Evolutionary conservation across 1,140 invertebrate species (phyloP).

Genomic region (Druon quercuslanigerum): DNA sequence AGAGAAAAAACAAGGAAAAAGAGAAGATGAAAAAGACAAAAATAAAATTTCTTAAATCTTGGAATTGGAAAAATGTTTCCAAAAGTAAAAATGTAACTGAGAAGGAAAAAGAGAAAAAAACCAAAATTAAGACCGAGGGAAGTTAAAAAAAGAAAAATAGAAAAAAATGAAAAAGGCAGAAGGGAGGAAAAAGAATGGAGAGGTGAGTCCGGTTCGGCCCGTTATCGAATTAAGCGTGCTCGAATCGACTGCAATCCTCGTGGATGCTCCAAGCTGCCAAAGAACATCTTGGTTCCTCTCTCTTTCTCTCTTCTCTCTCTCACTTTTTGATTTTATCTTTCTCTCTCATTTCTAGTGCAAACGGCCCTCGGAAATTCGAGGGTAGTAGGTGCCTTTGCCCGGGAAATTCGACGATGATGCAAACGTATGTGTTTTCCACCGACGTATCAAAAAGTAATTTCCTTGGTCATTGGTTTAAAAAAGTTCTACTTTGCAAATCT

Average conservation of each 20-base stretch:
- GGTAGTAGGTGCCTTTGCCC: conserved; percentile 5
- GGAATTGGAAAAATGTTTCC: conserved; percentile 14
- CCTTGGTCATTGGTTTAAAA: too few species aligned
- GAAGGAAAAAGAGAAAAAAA: neutral
- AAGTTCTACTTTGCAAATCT: too few species aligned
- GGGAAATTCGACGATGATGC: conserved; percentile 18
- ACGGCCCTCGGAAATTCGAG: neutral
- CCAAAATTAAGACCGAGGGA: too few species aligned
- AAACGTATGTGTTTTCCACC: neutral
- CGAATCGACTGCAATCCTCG: conserved; percentile 24
- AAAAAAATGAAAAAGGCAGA: conserved; percentile 5
- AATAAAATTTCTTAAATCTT: too few species aligned
- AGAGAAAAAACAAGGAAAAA: too few species aligned
- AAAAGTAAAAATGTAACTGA: conserved; percentile 34
- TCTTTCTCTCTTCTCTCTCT: conserved; percentile 17
- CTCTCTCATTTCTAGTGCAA: conserved; percentile 40
- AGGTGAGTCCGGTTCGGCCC: conserved; percentile 32
- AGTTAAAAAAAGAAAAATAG: conserved; percentile 8
- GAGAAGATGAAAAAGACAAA: too few species aligned
- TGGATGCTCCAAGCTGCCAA: conserved; percentile 20
- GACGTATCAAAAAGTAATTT: too few species aligned
- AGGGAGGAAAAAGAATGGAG: conserved; percentile 15
- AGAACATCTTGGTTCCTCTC: neutral
- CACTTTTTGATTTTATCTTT: conserved; percentile 5
- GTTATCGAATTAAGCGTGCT: conserved; percentile 33